A percentile compares a stretch with the other conserved stretches of the same genome.
These are phyloP conservation scores for Cordilura impudica DNA, from an alignment of 2,888 invertebrate genomes.

Conservation along the genomic window DNA sequence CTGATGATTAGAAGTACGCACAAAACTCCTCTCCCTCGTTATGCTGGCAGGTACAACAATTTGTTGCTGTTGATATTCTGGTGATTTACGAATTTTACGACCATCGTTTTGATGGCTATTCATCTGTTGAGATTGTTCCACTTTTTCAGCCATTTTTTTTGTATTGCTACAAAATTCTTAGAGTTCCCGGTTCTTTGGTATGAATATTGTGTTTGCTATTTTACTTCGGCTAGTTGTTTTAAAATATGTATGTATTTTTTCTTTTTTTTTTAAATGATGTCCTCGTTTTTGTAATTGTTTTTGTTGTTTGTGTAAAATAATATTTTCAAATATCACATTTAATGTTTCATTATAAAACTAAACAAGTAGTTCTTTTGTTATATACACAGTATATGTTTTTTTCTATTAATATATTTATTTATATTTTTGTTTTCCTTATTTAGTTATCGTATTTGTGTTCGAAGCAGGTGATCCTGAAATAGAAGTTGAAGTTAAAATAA, in stretches of 20 bases:
- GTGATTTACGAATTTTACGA: slow-evolving; percentile 75
- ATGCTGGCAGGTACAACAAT: slow-evolving; percentile 78
- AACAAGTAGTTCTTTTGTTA: slow-evolving; percentile 45
- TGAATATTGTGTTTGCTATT: neutral
- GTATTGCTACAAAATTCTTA: slow-evolving; percentile 24
- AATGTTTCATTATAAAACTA: slow-evolving; percentile 56
- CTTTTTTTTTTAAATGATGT: slow-evolving; percentile 11
- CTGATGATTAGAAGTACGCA: slow-evolving; percentile 81
- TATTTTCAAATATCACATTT: slow-evolving; percentile 62
- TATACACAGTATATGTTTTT: slow-evolving; percentile 60
- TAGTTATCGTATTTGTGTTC: slow-evolving; percentile 50
- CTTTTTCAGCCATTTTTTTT: slow-evolving; percentile 75
- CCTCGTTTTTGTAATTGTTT: slow-evolving; percentile 8
- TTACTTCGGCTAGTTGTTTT: neutral
- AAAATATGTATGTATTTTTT: neutral
- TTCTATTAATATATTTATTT: slow-evolving; percentile 14
- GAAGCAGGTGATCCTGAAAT: slow-evolving; percentile 50
- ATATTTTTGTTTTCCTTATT: slow-evolving; percentile 16
- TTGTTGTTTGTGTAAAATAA: slow-evolving; percentile 47
- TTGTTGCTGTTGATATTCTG: slow-evolving; percentile 73
- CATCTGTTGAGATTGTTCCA: slow-evolving; percentile 71
- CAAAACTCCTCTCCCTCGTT: slow-evolving; percentile 85
- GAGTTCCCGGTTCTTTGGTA: slow-evolving; percentile 49
- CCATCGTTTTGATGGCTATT: slow-evolving; percentile 71
- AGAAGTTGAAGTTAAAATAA: neutral